These are phyloP conservation scores for Ellobius talpinus DNA, from an alignment of 2,113 vertebrate species.

Conservation along the genomic window DNA sequence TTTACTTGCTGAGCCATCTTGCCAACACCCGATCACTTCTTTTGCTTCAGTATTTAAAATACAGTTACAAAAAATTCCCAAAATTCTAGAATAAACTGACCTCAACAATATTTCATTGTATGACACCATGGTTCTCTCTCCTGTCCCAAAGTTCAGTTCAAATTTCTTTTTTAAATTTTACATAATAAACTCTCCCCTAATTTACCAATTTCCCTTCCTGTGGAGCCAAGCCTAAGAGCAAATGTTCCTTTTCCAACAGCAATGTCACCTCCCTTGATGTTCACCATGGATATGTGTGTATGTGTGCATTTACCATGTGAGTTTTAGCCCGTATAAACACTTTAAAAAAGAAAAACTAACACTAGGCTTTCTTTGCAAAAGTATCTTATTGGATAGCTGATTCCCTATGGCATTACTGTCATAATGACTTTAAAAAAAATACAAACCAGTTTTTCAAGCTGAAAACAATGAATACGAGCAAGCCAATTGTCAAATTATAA, in stretches of 20 bases:
- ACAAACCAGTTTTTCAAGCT: slow-evolving; percentile 33
- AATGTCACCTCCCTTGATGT: neutral
- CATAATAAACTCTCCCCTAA: neutral
- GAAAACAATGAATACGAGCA: neutral
- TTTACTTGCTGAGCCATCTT: neutral
- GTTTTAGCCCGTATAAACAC: neutral
- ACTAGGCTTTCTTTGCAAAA: slow-evolving; percentile 4
- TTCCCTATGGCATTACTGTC: neutral
- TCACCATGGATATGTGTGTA: neutral
- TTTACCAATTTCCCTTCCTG: slow-evolving; percentile 7
- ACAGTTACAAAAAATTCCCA: neutral
- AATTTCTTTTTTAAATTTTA: slow-evolving; percentile 52
- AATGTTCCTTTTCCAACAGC: slow-evolving; percentile 20
- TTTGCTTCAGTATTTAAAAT: neutral
- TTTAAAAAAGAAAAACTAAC: slow-evolving; percentile 14
- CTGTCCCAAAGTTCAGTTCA: slow-evolving; percentile 25
- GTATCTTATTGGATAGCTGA: neutral
- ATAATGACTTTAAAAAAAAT: neutral
- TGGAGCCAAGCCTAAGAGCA: neutral
- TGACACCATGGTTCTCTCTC: neutral
- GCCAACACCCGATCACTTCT: neutral
- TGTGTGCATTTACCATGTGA: neutral
- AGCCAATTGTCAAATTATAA: slow-evolving; percentile 58
- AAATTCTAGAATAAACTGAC: neutral
- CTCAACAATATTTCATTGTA: slow-evolving; percentile 23